Evolutionary conservation across 2,113 vertebrate genomes (phyloP), one percentile per base, ranked within the genome.

Genomic region (Nerophis ophidion): DNA sequence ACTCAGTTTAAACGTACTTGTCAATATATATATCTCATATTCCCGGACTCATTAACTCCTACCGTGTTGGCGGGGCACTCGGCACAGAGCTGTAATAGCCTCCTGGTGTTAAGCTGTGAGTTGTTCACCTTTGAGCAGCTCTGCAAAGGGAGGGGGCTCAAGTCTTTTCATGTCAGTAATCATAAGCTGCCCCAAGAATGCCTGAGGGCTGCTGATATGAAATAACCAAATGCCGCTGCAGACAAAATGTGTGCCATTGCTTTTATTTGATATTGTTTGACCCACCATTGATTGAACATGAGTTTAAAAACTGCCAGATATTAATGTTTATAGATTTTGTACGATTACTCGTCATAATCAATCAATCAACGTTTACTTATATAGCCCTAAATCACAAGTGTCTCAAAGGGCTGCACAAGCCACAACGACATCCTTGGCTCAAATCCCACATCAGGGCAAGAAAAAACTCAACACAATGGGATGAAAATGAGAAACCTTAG

Each of bases 121-220:
- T 19, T 61, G 52, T 62, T 64, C 61, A 78, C 73, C 70, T 83
- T 77, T 77, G 60, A 82, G 64, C 60, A 71, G 66, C 54, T 8
- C 66, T 33, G 60, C 55, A 57, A 19, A 26, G 68, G 48, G 60
- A n/a, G n/a, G 54, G 16, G 57, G 57, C 65, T 46, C 16, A 66
- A 61, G 63, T 53, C 49, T 66, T 76, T 80, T 77, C 61, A 75
- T 75, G 71, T 81, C 75, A 35, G 71, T 76, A 72, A 74, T 77
- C 66, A 76, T 42, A 50, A 56, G 60, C 70, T 57, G 53, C 65
- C 45, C 40, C 50, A 5, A 19, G 57, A 62, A 55, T 15, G 48
- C 62, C 48, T 52, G 61, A 8, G 46, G 49, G 40, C 44, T 33
- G 34, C 14, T 61, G 54, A 69, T 60, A 48, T 44, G 33, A 55